Base-by-base conservation (phyloP, 2,888 invertebrate genomes). In the Hylaea fasciaria region DNA sequence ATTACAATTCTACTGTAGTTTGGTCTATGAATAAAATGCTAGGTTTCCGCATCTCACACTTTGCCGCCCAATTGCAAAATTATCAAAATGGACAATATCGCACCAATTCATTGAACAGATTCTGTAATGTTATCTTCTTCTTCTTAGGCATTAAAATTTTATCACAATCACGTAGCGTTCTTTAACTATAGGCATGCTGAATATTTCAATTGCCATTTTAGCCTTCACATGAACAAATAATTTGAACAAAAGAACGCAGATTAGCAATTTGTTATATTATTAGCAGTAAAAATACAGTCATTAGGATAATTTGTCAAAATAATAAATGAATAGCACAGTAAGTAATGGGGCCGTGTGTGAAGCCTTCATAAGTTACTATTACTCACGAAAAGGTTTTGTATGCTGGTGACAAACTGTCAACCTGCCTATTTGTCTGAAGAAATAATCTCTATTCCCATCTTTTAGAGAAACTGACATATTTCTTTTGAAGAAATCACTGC, bases 371-470 rank as follows among this genome's bases (percentile, higher is more conserved):
- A 54, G 44, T 40, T 37, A 39, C 49, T 49, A 14, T n/a, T 22
- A 2, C 35, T 60, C 55, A 54, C 50, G 37, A 55, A 60, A 55
- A 37, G 35, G 22, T 50, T 60, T 59, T 54, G 44, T 41, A 50
- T 44, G 37, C 39, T 49, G 43, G 47, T 51, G 57, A 51, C 45
- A 40, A 40, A 35, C 51, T 45, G 45, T 16, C 57, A 45, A 7
- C 7, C 40, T 40, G 14, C 5, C 40, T 40, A 9, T 0, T n/a
- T 35, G 35, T 2, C 4, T 35, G 35, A 11, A 35, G 9, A 1
- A 39, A n/a, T n/a, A 40, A 14, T 9, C 1, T 40, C 40, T 40
- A 5, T 9, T 40, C 12, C 3, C 12, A 14, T 40, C 12, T 37
- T 3, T 1, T 5, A 14, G 8, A 7, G 40, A 40, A 40, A 14